Percentiles rank a stretch among this genome's conserved stretches.
Evolutionary conservation across 2,888 invertebrate species (phyloP).

Genomic region (Galerucella nymphaeae): DNA sequence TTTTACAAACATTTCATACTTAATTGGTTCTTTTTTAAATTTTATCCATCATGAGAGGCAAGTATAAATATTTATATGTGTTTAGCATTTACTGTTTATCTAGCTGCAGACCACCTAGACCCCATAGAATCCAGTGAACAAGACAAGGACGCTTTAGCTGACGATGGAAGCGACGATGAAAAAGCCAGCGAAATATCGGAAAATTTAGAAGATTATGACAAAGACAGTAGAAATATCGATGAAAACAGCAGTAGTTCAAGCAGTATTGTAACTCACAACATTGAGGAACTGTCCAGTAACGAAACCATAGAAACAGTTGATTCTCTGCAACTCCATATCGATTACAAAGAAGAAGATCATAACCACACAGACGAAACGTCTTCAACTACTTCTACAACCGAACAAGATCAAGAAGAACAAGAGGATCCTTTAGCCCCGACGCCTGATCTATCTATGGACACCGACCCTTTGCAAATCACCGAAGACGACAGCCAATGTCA

Average conservation of each 20-base stretch:
- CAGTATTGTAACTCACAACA: slow-evolving; percentile 46
- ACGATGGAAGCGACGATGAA: slow-evolving; percentile 52
- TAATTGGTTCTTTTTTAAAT: not conserved
- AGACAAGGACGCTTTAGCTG: slow-evolving; percentile 44
- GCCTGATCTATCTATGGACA: slow-evolving; percentile 49
- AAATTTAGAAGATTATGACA: slow-evolving; percentile 49
- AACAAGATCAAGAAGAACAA: slow-evolving; percentile 48
- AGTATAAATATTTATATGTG: slow-evolving; percentile 14
- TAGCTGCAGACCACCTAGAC: slow-evolving; percentile 24
- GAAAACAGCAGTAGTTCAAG: slow-evolving; percentile 53
- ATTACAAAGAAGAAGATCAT: slow-evolving; percentile 49
- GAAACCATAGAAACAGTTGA: slow-evolving; percentile 54
- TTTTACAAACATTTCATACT: not conserved
- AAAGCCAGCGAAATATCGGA: slow-evolving; percentile 51
- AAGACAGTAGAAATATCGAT: slow-evolving; percentile 45
- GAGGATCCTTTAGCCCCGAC: slow-evolving; percentile 50
- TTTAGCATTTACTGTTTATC: slow-evolving; percentile 23
- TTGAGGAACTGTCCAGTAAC: slow-evolving; percentile 51
- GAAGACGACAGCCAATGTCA: slow-evolving; percentile 41
- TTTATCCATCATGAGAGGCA: not conserved
- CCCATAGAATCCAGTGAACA: slow-evolving; percentile 41
- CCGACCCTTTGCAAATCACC: slow-evolving; percentile 44
- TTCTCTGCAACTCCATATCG: slow-evolving; percentile 52
- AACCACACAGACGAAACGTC: slow-evolving; percentile 50
- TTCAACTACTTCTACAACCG: slow-evolving; percentile 50